These are phyloP conservation scores for Poliocrania exsul DNA, from an alignment of 2,797 vertebrate species.

Conservation along the genomic window DNA sequence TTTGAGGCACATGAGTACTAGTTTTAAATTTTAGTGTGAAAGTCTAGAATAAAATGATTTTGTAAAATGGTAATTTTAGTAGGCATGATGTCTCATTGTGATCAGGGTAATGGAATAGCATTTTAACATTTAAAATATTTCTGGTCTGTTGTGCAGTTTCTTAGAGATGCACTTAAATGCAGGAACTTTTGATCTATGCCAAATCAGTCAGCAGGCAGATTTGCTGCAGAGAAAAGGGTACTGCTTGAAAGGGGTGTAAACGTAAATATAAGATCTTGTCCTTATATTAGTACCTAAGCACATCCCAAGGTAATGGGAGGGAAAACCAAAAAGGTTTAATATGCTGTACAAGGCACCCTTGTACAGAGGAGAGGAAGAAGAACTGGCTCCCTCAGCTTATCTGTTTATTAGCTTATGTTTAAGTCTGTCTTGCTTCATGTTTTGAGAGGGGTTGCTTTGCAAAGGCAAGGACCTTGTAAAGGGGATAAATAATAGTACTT, in stretches of 20 bases:
- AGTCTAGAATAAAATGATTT: background rate
- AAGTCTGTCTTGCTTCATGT: background rate
- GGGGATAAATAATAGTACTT: background rate
- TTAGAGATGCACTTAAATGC: background rate
- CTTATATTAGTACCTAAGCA: background rate
- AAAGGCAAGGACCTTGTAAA: background rate
- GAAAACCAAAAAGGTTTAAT: background rate
- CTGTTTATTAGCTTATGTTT: background rate
- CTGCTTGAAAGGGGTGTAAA: background rate
- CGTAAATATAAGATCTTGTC: background rate
- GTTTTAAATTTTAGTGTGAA: background rate
- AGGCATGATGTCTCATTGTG: background rate
- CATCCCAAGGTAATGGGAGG: background rate
- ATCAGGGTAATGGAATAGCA: background rate
- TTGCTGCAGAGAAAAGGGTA: background rate
- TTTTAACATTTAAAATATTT: background rate
- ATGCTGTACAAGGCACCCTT: background rate
- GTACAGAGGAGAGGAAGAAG: background rate
- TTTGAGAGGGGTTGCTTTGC: background rate
- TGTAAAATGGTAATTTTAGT: background rate
- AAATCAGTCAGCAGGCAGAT: background rate
- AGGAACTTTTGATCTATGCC: background rate
- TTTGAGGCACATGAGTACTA: background rate
- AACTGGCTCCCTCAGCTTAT: background rate
- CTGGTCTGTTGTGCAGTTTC: background rate